Conservation (phyloP, 2,113 vertebrate species). For the Apaloderma vittatum region DNA sequence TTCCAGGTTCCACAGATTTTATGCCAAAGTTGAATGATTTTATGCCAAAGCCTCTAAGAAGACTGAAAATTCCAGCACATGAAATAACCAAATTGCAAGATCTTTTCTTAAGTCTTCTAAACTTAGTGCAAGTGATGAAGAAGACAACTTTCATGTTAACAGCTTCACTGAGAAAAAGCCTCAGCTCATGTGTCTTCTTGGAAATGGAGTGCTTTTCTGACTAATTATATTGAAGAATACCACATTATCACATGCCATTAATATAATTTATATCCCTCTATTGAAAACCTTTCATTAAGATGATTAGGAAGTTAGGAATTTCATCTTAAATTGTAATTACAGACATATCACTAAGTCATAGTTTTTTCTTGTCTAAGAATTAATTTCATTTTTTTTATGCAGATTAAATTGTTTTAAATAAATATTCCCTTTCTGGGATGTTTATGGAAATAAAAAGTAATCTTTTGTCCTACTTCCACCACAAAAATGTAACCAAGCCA, state of each 20-base stretch:
- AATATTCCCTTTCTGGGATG: background rate
- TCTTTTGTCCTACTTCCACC: background rate
- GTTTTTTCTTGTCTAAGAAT: background rate
- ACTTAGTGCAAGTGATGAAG: constrained; percentile 5
- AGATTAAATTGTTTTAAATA: background rate
- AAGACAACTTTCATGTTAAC: background rate
- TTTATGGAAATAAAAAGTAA: background rate
- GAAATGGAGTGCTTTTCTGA: background rate
- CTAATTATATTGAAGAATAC: background rate
- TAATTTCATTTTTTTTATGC: background rate
- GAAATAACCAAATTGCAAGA: background rate
- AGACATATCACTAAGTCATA: background rate
- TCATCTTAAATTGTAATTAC: constrained; percentile 38
- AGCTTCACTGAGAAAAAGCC: background rate
- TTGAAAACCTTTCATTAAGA: constrained; percentile 38
- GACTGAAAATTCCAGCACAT: background rate
- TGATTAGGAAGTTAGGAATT: background rate
- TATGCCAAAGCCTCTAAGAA: background rate
- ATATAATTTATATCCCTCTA: constrained; percentile 7
- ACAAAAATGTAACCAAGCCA: background rate
- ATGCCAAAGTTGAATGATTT: background rate
- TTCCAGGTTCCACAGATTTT: background rate
- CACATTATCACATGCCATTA: background rate
- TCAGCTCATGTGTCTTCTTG: background rate
- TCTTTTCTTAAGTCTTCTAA: background rate